These are phyloP conservation scores for Lasioglossum lativentre DNA, from an alignment of 2,888 invertebrate species.

Conservation along the genomic window DNA sequence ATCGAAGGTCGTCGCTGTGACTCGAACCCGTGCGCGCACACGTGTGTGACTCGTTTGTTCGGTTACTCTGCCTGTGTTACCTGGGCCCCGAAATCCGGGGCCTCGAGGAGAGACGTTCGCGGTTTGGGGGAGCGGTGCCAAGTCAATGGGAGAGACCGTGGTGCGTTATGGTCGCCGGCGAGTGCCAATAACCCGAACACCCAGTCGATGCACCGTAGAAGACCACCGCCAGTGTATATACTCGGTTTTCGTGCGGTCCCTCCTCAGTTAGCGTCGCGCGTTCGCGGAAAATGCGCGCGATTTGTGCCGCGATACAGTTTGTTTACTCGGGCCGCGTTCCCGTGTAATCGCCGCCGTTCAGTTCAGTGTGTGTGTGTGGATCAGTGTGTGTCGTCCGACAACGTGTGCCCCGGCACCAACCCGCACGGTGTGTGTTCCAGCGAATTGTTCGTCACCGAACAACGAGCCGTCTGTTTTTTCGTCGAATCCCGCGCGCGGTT, in stretches of 20 bases:
- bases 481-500: neutral
- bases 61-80: neutral
- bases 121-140: neutral
- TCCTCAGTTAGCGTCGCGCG: conserved; percentile 21
- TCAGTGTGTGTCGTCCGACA: conserved; percentile 7
- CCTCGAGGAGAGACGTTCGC: neutral
- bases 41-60: neutral
- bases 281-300: conserved; percentile 28
- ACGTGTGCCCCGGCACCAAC: neutral
- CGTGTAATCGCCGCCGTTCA: conserved; percentile 19
- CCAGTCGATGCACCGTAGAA: conserved; percentile 20
- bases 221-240: conserved; percentile 12
- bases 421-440: neutral
- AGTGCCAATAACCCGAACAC: conserved; percentile 31
- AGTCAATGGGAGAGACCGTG: neutral
- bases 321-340: conserved; percentile 45
- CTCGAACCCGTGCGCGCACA: neutral
- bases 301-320: conserved; percentile 30
- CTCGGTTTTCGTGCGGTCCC: conserved; percentile 1
- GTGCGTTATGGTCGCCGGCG: conserved; percentile 7
- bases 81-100: neutral
- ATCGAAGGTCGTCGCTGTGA: neutral
- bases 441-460: neutral
- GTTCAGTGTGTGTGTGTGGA: conserved; percentile 38
- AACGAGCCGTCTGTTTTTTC: neutral